These are phyloP conservation scores for Formica aserva DNA, from an alignment of 2,888 invertebrate genomes.

Conservation along the genomic window DNA sequence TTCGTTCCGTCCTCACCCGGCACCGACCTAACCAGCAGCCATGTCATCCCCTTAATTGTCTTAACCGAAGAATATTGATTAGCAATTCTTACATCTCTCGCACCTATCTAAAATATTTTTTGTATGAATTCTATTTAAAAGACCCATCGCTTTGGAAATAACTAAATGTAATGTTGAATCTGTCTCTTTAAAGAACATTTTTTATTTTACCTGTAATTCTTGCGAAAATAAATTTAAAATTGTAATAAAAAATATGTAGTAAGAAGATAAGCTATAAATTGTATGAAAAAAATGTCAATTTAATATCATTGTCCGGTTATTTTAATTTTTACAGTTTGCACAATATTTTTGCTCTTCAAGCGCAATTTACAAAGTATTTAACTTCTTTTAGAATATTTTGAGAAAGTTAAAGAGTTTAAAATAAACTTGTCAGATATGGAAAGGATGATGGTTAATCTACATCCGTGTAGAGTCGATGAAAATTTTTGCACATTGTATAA, in stretches of 20 bases:
- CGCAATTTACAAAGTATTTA: not conserved
- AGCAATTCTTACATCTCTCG: not conserved
- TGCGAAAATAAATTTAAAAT: not conserved
- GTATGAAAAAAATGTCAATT: not conserved
- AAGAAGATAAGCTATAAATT: not conserved
- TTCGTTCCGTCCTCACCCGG: constrained; percentile 58
- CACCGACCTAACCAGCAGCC: constrained; percentile 18
- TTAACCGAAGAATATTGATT: not conserved
- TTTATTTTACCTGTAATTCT: not conserved
- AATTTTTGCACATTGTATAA: constrained; percentile 46
- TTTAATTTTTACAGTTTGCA: not conserved
- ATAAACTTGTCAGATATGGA: not conserved
- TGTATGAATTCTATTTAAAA: not conserved
- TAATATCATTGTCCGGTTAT: not conserved
- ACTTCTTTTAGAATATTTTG: not conserved
- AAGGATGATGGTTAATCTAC: constrained; percentile 3
- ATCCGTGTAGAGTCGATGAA: not conserved
- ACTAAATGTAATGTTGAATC: not conserved
- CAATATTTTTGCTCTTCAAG: not conserved
- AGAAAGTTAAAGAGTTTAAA: not conserved
- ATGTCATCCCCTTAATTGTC: not conserved
- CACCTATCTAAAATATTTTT: not conserved
- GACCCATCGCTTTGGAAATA: not conserved
- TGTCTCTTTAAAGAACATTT: not conserved
- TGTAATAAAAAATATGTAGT: not conserved